Conservation (phyloP, 2,888 invertebrate species). For the Nomada goodeniana region DNA sequence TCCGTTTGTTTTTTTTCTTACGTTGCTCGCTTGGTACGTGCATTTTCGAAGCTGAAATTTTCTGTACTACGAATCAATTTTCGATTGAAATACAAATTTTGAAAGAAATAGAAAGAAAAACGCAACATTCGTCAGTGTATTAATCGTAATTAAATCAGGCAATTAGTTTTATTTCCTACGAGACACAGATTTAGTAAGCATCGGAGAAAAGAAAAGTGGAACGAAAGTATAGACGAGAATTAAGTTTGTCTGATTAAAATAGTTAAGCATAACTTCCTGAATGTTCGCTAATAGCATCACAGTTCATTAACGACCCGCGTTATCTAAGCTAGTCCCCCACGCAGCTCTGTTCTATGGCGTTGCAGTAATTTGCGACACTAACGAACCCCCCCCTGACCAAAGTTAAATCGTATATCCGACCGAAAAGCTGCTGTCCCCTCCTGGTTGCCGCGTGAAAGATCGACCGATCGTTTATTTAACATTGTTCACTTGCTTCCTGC, state of each 20-base stretch:
- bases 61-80: neutral
- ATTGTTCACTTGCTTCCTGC: neutral
- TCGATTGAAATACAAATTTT: neutral
- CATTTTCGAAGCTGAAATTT: conserved; percentile 23
- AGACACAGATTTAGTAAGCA: neutral
- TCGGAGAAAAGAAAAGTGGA: neutral
- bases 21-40: neutral
- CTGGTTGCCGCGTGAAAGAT: conserved; percentile 16
- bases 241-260: neutral
- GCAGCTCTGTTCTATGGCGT: conserved; percentile 1
- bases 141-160: neutral
- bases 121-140: too few species aligned
- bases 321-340: neutral
- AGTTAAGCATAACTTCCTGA: conserved; percentile 15
- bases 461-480: conserved; percentile 20
- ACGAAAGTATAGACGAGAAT: neutral
- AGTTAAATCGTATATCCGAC: conserved; percentile 26
- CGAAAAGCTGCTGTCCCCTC: conserved; percentile 6
- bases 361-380: conserved; percentile 31
- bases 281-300: conserved; percentile 18
- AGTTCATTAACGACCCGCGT: conserved; percentile 20
- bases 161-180: neutral
- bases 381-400: conserved; percentile 16
- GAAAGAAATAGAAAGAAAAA: too few species aligned
- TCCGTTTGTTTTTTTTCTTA: conserved; percentile 42